Evolutionary conservation across 2,888 invertebrate genomes (phyloP), one percentile per base, ranked within the genome.

Genomic region (Oxycera nigricornis): DNA sequence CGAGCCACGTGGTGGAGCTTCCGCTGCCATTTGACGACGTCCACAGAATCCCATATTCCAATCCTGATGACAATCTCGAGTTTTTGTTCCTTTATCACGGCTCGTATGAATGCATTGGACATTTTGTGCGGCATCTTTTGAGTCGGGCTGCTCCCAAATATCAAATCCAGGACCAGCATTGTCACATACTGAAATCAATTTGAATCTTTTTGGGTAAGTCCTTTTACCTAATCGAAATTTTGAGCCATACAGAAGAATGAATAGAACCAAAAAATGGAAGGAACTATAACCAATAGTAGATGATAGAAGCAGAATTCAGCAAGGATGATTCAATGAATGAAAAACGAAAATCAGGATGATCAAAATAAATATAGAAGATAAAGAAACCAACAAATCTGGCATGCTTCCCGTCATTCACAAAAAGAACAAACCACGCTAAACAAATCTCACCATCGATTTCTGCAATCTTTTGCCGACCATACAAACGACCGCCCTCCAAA

Each of bases 21-120:
- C 65, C 2, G 79, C 78, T 2, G 77, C 80, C 4, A 76, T 26
- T 76, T 81, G 81, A 61, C 74, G 72, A 41, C 73, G 52, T 28
- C 81, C 81, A 76, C 81, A 81, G 28, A 78, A 73, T 6, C 81
- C 81, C 80, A 81, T 79, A 59, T 78, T 77, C 79, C 80, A 81
- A 77, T 81, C 78, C 70, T 80, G 80, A 74, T 81, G 79, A 31
- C 81, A 81, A 61, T 79, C 78, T 4, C 80, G 75, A 4, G 77
- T 73, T 0, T 73, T 26, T 0, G 81, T 80, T 65, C 81, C 81
- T 41, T 79, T 79, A 57, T 79, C 79, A 6, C 39, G 72, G 74
- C 79, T 79, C 2, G 80, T 80, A 46, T 79, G 79, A 57, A 80
- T 80, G 65, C 80, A 80, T 72, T 80, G 80, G 35, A 80, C 80